Percentiles rank a stretch among this genome's conserved stretches.
phyloP scores from a whole-genome alignment of 1,140 invertebrate species.

The Papilio polytes region DNA sequence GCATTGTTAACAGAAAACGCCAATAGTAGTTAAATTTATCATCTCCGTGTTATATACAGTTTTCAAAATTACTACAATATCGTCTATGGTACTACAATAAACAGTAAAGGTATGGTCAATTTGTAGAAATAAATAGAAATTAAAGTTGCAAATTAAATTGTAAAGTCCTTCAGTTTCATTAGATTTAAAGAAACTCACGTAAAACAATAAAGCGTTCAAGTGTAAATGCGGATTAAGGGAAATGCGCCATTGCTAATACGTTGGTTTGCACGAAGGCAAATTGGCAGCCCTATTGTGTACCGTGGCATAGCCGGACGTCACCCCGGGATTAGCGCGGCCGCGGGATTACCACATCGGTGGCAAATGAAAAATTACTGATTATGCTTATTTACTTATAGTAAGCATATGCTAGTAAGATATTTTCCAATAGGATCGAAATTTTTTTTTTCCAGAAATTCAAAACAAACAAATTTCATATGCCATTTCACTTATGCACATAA shows the following conservation, averaged over 20 bases:
- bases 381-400: conserved; percentile 54
- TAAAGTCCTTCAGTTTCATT: neutral
- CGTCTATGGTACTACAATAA: neutral
- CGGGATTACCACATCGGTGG: conserved; percentile 82
- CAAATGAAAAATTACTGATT: conserved; percentile 84
- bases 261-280: conserved; percentile 19
- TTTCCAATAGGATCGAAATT: neutral
- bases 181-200: neutral
- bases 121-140: too few species aligned
- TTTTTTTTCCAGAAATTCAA: neutral
- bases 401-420: neutral
- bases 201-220: conserved; percentile 16
- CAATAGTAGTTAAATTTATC: neutral
- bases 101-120: neutral
- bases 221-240: conserved; percentile 19
- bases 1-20: neutral
- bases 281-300: conserved; percentile 64
- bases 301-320: conserved; percentile 75
- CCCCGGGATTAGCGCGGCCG: conserved; percentile 82
- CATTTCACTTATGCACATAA: neutral
- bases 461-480: neutral
- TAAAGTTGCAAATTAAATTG: too few species aligned
- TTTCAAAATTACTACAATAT: neutral
- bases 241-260: conserved; percentile 12
- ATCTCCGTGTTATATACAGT: neutral